Evolutionary conservation across 2,888 invertebrate genomes (phyloP), one percentile per base, ranked within the genome.

Genomic region (Belgica antarctica): DNA sequence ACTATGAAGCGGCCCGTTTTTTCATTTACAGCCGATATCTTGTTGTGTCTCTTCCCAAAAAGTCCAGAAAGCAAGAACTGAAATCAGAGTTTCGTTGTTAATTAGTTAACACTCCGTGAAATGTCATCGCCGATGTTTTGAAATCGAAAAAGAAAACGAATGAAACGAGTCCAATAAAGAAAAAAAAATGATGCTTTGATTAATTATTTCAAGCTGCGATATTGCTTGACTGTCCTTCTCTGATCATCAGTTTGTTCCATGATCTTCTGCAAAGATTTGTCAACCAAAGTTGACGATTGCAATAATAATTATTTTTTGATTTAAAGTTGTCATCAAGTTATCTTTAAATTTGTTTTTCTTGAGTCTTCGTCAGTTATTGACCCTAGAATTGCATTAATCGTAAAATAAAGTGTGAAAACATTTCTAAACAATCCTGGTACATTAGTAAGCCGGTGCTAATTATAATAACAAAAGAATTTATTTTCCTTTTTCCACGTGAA

Each of bases 51-150:
- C 31, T 31, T 12, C 62, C n/a, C 34, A 62, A 12, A 15, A 1
- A 27, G 27, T 8, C 25, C 22, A 59, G 25, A 27, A 61, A 27
- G 28, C 15, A 61, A 62, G 28, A 25, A 59, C 19, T 61, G 17
- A 62, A 62, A 62, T 62, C 27, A n/a, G n/a, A n/a, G n/a, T n/a
- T n/a, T n/a, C n/a, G n/a, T n/a, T n/a, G n/a, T n/a, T n/a, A 62
- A 62, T 62, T 62, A 62, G 31, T 31, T 62, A 62, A 31, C 28
- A 62, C 62, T 31, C 62, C 15, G 12, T 52, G 31, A 62, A 62
- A 62, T 62, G 62, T 62, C 62, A 62, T 27, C 62, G 22, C n/a
- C 52, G 4, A 7, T 52, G 22, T 52, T 17, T 52, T 12, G 12
- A 52, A 7, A 12, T 12, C 46, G 46, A 3, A 5, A 46, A 46